Percentiles rank a stretch among this genome's conserved stretches.
phyloP scores from a whole-genome alignment of 2,888 invertebrate genomes.

The Pterobdella sp. region DNA sequence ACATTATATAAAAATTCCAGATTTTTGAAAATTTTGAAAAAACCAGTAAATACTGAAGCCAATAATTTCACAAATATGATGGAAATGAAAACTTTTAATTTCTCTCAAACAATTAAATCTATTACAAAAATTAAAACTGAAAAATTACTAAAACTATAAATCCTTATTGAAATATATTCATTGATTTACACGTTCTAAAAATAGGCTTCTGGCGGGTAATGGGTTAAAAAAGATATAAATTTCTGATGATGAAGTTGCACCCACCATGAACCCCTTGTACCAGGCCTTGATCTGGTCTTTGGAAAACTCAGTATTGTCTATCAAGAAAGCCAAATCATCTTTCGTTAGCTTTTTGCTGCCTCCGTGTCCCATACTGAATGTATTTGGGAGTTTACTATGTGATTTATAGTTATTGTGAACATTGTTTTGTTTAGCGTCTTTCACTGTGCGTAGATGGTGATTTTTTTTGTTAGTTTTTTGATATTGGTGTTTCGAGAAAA shows the following conservation, averaged over 20 bases:
- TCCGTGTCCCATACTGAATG: slow-evolving; percentile 38
- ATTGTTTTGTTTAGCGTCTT: neutral
- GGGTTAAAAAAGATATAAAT: neutral
- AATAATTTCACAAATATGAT: too few species aligned
- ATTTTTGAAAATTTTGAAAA: too few species aligned
- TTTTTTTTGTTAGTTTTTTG: neutral
- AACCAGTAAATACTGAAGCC: too few species aligned
- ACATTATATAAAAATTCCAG: too few species aligned
- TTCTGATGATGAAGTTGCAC: slow-evolving; percentile 48
- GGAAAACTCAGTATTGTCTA: slow-evolving; percentile 92
- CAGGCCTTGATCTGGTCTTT: slow-evolving; percentile 98
- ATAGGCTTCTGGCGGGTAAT: too few species aligned
- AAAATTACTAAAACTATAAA: too few species aligned
- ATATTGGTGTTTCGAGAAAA: neutral
- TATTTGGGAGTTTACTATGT: too few species aligned
- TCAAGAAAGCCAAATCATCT: slow-evolving; percentile 97
- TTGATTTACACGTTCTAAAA: too few species aligned
- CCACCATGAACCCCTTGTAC: slow-evolving; percentile 99
- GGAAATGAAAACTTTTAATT: too few species aligned
- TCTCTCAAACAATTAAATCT: too few species aligned
- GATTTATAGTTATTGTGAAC: neutral
- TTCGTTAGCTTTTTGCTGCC: slow-evolving; percentile 70
- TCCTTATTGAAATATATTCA: too few species aligned
- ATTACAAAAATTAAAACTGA: too few species aligned
- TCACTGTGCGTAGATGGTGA: neutral